A percentile compares a stretch with the other conserved stretches of the same genome.
phyloP scores from a whole-genome alignment of 1,140 invertebrate species.

The Chrysopa pallens region DNA sequence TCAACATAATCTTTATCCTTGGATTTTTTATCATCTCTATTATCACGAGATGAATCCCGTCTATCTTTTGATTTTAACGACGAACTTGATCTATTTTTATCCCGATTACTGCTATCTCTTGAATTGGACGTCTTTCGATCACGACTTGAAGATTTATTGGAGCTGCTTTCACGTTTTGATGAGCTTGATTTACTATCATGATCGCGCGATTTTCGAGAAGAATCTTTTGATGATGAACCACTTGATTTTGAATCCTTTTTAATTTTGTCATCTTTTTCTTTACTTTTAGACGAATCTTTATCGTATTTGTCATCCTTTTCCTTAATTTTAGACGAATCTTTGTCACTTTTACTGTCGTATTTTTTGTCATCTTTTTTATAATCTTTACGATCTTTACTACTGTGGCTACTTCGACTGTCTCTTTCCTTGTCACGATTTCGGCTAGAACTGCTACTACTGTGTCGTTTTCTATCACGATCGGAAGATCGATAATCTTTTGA shows the following conservation, averaged over 20 bases:
- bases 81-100: conserved; percentile 20
- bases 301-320: conserved; percentile 25
- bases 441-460: conserved; percentile 15
- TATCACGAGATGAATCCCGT: conserved; percentile 1
- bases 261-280: conserved; percentile 23
- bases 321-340: conserved; percentile 21
- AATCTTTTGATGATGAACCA: conserved; percentile 3
- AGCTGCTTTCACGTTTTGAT: conserved; percentile 16
- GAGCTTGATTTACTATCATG: conserved; percentile 17
- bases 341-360: conserved; percentile 21
- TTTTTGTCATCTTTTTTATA: conserved; percentile 10
- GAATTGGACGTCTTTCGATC: conserved; percentile 20
- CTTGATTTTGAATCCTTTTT: conserved; percentile 13
- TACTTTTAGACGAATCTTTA: conserved; percentile 18
- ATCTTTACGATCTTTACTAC: conserved; percentile 16
- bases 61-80: conserved; percentile 22
- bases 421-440: conserved; percentile 20
- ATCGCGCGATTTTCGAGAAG: conserved; percentile 16
- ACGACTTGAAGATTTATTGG: conserved; percentile 11
- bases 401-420: neutral
- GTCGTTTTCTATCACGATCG: conserved; percentile 22
- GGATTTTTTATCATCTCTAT: conserved; percentile 9
- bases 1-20: conserved; percentile 10
- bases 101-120: conserved; percentile 20
- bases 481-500: conserved; percentile 11